Percentiles rank a stretch among this genome's conserved stretches.
Evolutionary conservation across 2,888 invertebrate species (phyloP).

Genomic region (Drosophila eohydei): DNA sequence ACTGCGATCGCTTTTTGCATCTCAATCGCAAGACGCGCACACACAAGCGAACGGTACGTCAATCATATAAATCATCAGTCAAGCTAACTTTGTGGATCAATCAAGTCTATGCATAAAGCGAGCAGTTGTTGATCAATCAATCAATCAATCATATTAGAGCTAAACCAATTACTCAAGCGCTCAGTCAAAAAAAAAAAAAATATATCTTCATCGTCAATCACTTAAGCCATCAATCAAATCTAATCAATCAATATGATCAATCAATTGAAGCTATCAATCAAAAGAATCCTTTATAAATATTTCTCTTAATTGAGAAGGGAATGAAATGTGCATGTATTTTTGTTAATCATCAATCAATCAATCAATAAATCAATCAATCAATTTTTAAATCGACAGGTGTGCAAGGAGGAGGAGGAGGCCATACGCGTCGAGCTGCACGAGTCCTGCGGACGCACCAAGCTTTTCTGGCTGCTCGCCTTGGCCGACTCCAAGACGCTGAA

Average conservation of each 20-base stretch:
- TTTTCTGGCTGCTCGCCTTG: conserved; percentile 96
- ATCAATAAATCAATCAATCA: background rate
- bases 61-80: background rate
- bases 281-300: no score
- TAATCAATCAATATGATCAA: background rate
- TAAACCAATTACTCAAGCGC: background rate
- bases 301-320: no score
- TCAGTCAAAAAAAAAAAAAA: background rate
- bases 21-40: conserved; percentile 93
- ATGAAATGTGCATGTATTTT: background rate
- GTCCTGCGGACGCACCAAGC: conserved; percentile 96
- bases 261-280: no score
- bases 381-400: conserved; percentile 83
- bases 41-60: conserved; percentile 89
- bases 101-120: background rate
- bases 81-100: background rate
- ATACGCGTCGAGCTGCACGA: conserved; percentile 99
- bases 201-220: background rate
- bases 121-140: background rate
- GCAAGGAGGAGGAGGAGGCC: conserved; percentile 98
- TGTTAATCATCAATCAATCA: background rate
- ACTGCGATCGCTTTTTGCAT: conserved; percentile 98
- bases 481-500: conserved; percentile 97
- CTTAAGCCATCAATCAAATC: background rate
- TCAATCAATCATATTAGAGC: background rate